phyloP scores from a whole-genome alignment of 1,140 invertebrate species.

The Zaprionus nigranus region DNA sequence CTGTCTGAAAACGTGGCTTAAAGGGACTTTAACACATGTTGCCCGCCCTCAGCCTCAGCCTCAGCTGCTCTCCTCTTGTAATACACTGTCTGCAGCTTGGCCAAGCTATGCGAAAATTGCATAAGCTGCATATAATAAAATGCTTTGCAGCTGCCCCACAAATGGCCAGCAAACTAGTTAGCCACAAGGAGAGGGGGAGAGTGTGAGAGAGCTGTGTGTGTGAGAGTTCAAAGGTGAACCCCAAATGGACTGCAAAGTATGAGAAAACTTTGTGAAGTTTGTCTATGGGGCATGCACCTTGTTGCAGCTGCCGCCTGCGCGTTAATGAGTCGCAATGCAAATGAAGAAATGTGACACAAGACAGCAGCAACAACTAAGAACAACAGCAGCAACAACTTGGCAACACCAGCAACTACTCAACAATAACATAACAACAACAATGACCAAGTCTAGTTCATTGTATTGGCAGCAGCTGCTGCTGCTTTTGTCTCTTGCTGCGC shows the following conservation, averaged over 20 bases:
- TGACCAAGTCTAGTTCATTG: slow-evolving; percentile 20
- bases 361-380: not conserved
- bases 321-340: slow-evolving; percentile 69
- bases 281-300: slow-evolving; percentile 1
- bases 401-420: not conserved
- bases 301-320: slow-evolving; percentile 42
- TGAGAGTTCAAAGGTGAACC: slow-evolving; percentile 48
- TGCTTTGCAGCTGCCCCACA: slow-evolving; percentile 34
- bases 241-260: slow-evolving; percentile 42
- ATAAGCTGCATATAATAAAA: slow-evolving; percentile 74
- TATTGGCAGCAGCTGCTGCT: slow-evolving; percentile 33
- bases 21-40: slow-evolving; percentile 70
- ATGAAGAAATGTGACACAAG: slow-evolving; percentile 57
- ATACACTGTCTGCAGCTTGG: slow-evolving; percentile 6
- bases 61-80: slow-evolving; percentile 16
- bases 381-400: not conserved
- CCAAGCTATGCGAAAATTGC: slow-evolving; percentile 73
- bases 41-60: slow-evolving; percentile 26
- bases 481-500: slow-evolving; percentile 26
- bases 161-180: slow-evolving; percentile 29
- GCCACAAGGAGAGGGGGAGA: not conserved
- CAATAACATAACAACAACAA: not conserved
- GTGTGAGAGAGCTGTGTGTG: not conserved
- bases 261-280: slow-evolving; percentile 52
- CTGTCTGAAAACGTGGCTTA: slow-evolving; percentile 59